A percentile compares a stretch with the other conserved stretches of the same genome.
Conservation (phyloP, 2,888 invertebrate species). For the Scelioninae gen. 1 region DNA sequence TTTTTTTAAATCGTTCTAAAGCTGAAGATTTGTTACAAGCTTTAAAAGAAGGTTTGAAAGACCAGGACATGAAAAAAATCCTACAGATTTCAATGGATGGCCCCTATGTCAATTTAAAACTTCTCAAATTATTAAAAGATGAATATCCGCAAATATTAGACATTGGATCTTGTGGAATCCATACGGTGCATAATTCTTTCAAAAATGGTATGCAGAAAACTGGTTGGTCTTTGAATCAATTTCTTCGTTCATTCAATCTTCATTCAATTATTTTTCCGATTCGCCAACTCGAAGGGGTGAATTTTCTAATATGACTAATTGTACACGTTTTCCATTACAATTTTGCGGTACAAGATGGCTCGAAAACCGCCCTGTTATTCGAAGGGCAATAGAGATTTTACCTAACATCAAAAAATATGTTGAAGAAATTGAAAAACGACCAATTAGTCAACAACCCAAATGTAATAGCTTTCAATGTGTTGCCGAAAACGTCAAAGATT, state of each 20-base stretch:
- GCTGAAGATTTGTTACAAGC: conserved; percentile 70
- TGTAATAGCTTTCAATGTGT: background rate
- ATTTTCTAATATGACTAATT: conserved; percentile 67
- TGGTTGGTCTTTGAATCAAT: conserved; percentile 69
- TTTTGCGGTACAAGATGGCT: conserved; percentile 73
- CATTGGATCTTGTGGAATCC: conserved; percentile 75
- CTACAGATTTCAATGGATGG: conserved; percentile 71
- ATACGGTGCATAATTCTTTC: conserved; percentile 75
- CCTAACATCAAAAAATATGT: conserved; percentile 5
- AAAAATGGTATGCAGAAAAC: conserved; percentile 71
- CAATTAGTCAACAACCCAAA: conserved; percentile 6
- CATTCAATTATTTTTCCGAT: conserved; percentile 76
- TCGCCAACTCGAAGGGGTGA: conserved; percentile 74
- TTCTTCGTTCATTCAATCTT: conserved; percentile 71
- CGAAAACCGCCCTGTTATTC: conserved; percentile 68
- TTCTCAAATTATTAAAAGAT: conserved; percentile 44
- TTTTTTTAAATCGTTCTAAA: conserved; percentile 59
- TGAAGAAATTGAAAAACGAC: conserved; percentile 15
- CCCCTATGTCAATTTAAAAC: conserved; percentile 68
- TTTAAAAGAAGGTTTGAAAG: conserved; percentile 46
- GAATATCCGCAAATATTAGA: background rate
- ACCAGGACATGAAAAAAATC: conserved; percentile 55
- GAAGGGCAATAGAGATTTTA: conserved; percentile 51
- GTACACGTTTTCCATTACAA: conserved; percentile 71
- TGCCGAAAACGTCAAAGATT: conserved; percentile 3